Base-by-base conservation (phyloP, 2,113 vertebrate species). In the Acrocephalus arundinaceus region DNA sequence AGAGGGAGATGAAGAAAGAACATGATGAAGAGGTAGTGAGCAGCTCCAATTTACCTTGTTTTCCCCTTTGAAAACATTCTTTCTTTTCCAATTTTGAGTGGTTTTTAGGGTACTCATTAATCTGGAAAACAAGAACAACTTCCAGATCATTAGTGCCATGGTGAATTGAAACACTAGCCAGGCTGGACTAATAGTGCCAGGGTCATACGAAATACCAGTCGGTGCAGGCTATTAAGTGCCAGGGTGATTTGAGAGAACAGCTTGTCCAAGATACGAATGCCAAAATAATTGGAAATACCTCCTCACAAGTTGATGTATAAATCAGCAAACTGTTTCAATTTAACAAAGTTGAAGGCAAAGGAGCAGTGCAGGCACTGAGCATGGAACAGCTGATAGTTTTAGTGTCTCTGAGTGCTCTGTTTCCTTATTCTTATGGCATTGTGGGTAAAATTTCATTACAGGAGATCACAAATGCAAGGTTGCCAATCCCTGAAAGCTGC, bases 211-310 rank as follows among this genome's bases (percentile, higher is more conserved):
- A 97, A 97, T 86, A 97, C 96, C 97, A 97, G 96, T 97, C 87
- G 18, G 57, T 27, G 27, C 89, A 86, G 90, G 88, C 95, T 97
- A 95, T 97, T 96, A 96, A n/a, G 84, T 98, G 98, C 98, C 97
- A 97, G 98, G 95, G 97, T 97, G 97, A 97, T 98, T 97, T 98
- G 97, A 98, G 96, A 94, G 97, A 98, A 97, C 98, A 97, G 97
- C 97, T 97, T 98, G 97, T 97, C 97, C 97, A 97, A 95, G 91
- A 91, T 94, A 95, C 3, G 18, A 97, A 97, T 98, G 98, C 98
- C 98, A 98, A 98, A 97, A 97, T 97, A 95, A 97, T 96, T 98
- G 98, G 96, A 98, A 97, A 95, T 94, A 92, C 92, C 96, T 97
- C 97, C 75, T 97, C 97, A 93, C 66, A 93, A 88, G 67, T 81